These are phyloP conservation scores for Theretra japonica DNA, from an alignment of 2,888 invertebrate genomes.

Conservation along the genomic window DNA sequence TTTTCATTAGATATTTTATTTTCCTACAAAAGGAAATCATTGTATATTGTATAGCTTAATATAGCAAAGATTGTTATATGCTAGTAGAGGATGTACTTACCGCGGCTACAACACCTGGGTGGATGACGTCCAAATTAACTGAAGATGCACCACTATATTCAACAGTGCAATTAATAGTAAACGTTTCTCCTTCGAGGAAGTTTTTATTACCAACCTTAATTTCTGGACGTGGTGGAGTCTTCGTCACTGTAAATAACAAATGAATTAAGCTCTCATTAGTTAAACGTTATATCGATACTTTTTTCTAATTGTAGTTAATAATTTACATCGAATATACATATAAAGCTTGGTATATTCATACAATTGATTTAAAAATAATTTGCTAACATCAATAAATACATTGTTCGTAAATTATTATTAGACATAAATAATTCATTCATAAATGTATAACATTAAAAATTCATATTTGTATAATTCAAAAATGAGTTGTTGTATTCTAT, in stretches of 20 bases:
- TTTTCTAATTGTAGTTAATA: not conserved
- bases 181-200: conserved; percentile 66
- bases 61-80: too few relatives aligned
- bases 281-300: not conserved
- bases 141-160: conserved; percentile 40
- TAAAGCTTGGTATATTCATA: conserved; percentile 30
- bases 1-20: conserved; percentile 7
- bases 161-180: conserved; percentile 69
- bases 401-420: conserved; percentile 1
- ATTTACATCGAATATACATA: conserved; percentile 23
- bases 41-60: not conserved
- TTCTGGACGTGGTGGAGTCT: conserved; percentile 52
- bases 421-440: not conserved
- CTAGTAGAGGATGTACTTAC: not conserved
- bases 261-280: not conserved
- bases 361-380: not conserved
- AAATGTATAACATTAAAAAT: not conserved
- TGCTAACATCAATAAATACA: conserved; percentile 33
- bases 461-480: not conserved
- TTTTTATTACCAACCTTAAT: conserved; percentile 42
- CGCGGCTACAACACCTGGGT: conserved; percentile 39
- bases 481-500: not conserved
- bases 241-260: conserved; percentile 47
- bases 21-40: conserved; percentile 11
- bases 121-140: conserved; percentile 58